Conservation (phyloP, 2,797 vertebrate genomes). For the Siniperca obscura region DNA sequence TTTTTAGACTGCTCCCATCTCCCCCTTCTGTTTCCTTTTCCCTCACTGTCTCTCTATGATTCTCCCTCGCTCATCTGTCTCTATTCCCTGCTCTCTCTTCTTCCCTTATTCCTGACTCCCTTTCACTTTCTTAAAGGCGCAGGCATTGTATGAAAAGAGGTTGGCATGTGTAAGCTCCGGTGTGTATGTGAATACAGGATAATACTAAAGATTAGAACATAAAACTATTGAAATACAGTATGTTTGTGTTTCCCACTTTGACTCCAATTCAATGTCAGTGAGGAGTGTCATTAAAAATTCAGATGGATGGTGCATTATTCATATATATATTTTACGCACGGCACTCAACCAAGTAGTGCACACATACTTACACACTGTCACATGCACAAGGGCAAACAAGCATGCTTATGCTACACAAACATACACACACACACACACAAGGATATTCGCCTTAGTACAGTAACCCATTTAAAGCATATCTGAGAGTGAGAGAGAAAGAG, state of each 20-base stretch:
- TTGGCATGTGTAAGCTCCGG: constrained; percentile 66
- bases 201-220: constrained; percentile 73
- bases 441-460: constrained; percentile 77
- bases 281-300: constrained; percentile 71
- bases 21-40: constrained; percentile 73
- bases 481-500: constrained; percentile 46
- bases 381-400: constrained; percentile 44
- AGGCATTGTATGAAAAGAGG: constrained; percentile 70
- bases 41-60: constrained; percentile 73
- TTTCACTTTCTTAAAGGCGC: constrained; percentile 78
- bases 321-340: constrained; percentile 70
- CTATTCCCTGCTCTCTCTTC: constrained; percentile 69
- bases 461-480: constrained; percentile 82
- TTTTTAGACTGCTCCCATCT: constrained; percentile 83
- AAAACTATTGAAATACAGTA: constrained; percentile 73
- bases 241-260: constrained; percentile 64
- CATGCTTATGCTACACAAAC: constrained; percentile 52
- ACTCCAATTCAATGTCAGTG: constrained; percentile 71
- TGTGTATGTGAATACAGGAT: constrained; percentile 69
- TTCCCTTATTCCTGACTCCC: constrained; percentile 67
- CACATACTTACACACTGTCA: constrained; percentile 12
- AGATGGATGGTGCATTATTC: constrained; percentile 75
- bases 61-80: constrained; percentile 77
- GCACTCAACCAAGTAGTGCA: constrained; percentile 57
- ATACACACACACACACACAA: constrained; percentile 57